phyloP scores from a whole-genome alignment of 2,797 vertebrate species.

The Notolabrus celidotus region DNA sequence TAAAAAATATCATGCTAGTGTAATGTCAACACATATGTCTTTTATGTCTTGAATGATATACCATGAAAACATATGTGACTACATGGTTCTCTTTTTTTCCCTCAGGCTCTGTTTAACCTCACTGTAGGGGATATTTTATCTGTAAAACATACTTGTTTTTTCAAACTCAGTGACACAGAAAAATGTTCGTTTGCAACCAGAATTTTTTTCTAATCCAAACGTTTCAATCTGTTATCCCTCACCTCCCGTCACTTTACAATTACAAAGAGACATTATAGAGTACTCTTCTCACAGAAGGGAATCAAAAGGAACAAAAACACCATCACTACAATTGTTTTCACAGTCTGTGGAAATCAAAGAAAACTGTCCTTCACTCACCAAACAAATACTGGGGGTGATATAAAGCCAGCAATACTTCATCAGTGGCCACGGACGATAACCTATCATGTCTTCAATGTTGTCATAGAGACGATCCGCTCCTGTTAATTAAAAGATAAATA shows the following conservation, averaged over 20 bases:
- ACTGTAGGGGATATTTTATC: not conserved
- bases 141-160: not conserved
- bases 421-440: slow-evolving; percentile 70
- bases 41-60: not conserved
- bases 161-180: not conserved
- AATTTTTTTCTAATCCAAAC: not conserved
- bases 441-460: slow-evolving; percentile 82
- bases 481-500: slow-evolving; percentile 29
- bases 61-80: not conserved
- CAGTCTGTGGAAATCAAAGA: not conserved
- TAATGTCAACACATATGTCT: not conserved
- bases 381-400: slow-evolving; percentile 74
- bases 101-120: not conserved
- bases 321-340: not conserved
- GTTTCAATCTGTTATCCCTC: too few species aligned
- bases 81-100: not conserved
- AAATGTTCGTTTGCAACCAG: not conserved
- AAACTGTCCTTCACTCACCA: slow-evolving; percentile 65
- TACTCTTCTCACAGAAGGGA: not conserved
- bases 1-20: not conserved
- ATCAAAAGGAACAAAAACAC: not conserved
- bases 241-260: not conserved
- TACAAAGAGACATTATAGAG: not conserved
- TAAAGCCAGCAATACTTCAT: slow-evolving; percentile 82
- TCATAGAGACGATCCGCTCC: slow-evolving; percentile 78